A percentile compares a stretch with the other conserved stretches of the same genome.
Evolutionary conservation across 2,113 vertebrate genomes (phyloP).

Genomic region (Pipa parva): DNA sequence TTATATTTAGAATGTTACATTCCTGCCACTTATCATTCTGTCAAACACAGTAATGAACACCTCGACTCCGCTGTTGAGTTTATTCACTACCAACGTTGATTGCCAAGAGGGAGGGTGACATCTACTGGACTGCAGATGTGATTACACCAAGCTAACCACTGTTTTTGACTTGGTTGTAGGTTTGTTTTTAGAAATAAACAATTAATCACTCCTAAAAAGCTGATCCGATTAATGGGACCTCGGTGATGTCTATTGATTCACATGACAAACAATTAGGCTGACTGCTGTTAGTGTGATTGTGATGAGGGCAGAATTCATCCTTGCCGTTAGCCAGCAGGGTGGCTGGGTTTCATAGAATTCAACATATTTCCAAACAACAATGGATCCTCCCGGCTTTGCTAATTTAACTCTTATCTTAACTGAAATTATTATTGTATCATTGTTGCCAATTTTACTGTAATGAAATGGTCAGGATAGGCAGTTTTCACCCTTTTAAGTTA

Average conservation of each 20-base stretch:
- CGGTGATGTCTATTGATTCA: slow-evolving; percentile 27
- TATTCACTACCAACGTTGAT: slow-evolving; percentile 48
- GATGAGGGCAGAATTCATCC: slow-evolving; percentile 16
- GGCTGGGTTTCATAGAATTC: neutral
- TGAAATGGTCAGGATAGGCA: too few species aligned
- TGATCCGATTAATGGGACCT: slow-evolving; percentile 16
- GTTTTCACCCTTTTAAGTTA: too few species aligned
- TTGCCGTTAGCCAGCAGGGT: slow-evolving; percentile 10
- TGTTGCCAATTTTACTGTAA: too few species aligned
- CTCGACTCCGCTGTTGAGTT: slow-evolving; percentile 46
- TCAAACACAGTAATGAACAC: slow-evolving; percentile 34
- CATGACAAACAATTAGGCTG: neutral
- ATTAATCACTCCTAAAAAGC: slow-evolving; percentile 6
- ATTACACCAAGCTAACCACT: slow-evolving; percentile 45
- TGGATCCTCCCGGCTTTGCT: too few species aligned
- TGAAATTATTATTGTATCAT: too few species aligned
- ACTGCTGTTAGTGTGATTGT: slow-evolving; percentile 14
- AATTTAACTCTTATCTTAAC: too few species aligned
- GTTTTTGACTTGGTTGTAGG: neutral
- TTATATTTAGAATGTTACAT: neutral
- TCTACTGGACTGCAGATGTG: slow-evolving; percentile 63
- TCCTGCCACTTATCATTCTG: slow-evolving; percentile 20
- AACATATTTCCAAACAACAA: neutral
- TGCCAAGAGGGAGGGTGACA: slow-evolving; percentile 69
- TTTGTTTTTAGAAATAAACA: neutral